Conservation (phyloP, 2,888 invertebrate species). For the Pandemis heparana region DNA sequence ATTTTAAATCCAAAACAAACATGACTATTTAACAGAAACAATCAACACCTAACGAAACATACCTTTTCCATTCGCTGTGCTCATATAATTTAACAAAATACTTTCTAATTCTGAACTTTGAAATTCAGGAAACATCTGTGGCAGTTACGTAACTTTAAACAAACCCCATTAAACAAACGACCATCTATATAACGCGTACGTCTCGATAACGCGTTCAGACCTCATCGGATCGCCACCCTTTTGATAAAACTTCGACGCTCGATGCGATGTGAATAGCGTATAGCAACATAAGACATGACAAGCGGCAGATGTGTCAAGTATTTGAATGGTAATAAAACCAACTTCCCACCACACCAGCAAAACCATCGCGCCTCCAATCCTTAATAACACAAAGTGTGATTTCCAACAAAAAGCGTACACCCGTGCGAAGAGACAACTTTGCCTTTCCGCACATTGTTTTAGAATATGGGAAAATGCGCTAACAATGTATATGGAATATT, state of each 20-base stretch:
- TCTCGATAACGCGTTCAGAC: constrained; percentile 27
- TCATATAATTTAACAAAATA: neutral
- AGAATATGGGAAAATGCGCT: constrained; percentile 58
- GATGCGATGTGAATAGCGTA: constrained; percentile 25
- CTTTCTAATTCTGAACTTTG: neutral
- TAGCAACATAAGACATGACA: constrained; percentile 46
- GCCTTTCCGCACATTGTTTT: constrained; percentile 54
- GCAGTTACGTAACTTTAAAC: neutral
- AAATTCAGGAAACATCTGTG: neutral
- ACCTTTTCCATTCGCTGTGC: neutral
- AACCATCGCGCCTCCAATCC: neutral
- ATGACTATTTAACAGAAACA: too few relatives aligned
- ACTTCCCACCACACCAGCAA: neutral
- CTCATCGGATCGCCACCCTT: constrained; percentile 29
- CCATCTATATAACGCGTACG: constrained; percentile 27
- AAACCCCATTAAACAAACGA: constrained; percentile 31
- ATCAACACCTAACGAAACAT: too few relatives aligned
- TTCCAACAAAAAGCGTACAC: constrained; percentile 21
- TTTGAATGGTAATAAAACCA: constrained; percentile 40
- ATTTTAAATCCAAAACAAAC: too few relatives aligned
- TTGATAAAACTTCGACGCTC: constrained; percentile 40
- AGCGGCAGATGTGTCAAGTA: constrained; percentile 46
- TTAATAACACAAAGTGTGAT: constrained; percentile 12
- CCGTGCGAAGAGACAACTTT: constrained; percentile 41
- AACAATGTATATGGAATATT: constrained; percentile 59